Evolutionary conservation across 2,113 vertebrate species (phyloP).

Genomic region (Donacobius atricapilla): DNA sequence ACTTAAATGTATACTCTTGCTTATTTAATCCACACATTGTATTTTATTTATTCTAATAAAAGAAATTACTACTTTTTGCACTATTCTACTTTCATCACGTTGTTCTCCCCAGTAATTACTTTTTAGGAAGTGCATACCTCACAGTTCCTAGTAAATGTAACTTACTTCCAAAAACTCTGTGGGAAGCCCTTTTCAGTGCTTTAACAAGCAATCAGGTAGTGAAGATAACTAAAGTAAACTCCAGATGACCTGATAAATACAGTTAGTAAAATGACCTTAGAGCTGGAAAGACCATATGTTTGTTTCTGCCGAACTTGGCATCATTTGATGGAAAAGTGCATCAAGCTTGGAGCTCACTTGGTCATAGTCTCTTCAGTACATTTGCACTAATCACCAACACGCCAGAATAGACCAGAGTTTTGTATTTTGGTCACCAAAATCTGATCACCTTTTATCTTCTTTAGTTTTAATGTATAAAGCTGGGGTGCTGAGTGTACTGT

Average conservation of each 20-base stretch:
- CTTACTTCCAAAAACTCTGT: background rate
- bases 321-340: background rate
- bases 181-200: background rate
- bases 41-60: background rate
- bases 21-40: background rate
- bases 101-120: background rate
- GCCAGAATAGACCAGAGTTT: background rate
- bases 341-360: background rate
- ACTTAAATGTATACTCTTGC: background rate
- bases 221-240: background rate
- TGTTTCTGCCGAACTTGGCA: background rate
- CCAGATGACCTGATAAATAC: background rate
- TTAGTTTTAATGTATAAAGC: background rate
- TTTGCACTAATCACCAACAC: background rate
- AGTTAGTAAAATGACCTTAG: background rate
- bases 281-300: background rate
- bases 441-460: background rate
- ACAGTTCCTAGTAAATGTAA: background rate
- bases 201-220: background rate
- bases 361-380: background rate
- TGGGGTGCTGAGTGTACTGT: background rate
- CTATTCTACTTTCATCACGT: background rate
- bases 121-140: background rate
- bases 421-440: background rate
- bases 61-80: background rate